Evolutionary conservation across 2,113 vertebrate species (phyloP).

Genomic region (Cyanoderma ruficeps): DNA sequence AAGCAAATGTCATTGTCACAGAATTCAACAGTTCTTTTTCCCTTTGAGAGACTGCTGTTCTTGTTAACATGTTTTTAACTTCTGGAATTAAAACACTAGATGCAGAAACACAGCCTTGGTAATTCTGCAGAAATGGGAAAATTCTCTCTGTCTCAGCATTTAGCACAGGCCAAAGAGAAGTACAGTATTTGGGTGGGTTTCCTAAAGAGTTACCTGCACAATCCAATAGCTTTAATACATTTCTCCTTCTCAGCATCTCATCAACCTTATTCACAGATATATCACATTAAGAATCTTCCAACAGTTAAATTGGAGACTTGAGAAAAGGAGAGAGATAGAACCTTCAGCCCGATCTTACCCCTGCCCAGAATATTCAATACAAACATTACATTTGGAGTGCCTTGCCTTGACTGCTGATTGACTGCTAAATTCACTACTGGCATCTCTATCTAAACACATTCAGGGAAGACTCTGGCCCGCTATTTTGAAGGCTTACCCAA

Average conservation of each 20-base stretch:
- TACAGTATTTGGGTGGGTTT: not conserved
- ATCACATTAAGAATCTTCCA: not conserved
- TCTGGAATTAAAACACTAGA: not conserved
- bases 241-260: not conserved
- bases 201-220: not conserved
- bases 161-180: not conserved
- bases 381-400: not conserved
- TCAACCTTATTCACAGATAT: not conserved
- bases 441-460: not conserved
- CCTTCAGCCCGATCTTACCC: not conserved
- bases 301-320: not conserved
- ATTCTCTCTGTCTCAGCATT: not conserved
- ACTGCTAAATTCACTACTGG: not conserved
- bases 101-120: not conserved
- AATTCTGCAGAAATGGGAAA: not conserved
- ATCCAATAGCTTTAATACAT: not conserved
- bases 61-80: not conserved
- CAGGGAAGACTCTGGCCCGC: not conserved
- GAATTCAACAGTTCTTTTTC: not conserved
- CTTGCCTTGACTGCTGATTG: not conserved
- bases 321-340: not conserved
- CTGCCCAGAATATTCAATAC: constrained; percentile 1
- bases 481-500: not conserved
- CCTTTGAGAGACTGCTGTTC: not conserved
- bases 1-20: not conserved